phyloP scores from a whole-genome alignment of 2,888 invertebrate species.

The Ypsolopha scabrella region DNA sequence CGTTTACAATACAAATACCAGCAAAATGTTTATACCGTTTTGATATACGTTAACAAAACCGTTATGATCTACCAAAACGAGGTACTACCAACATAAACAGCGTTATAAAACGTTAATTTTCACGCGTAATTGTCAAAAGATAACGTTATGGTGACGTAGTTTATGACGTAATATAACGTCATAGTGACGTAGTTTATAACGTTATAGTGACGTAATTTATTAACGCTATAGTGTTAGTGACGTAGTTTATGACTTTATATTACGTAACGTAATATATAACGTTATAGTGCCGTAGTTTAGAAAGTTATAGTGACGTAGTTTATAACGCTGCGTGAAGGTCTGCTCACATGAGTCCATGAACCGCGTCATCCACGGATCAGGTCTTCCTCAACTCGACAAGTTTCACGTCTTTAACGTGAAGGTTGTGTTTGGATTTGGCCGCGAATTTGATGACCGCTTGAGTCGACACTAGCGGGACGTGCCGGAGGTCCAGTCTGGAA shows the following conservation, averaged over 20 bases:
- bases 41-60: too few relatives aligned
- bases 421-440: conserved; percentile 81
- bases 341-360: background rate
- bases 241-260: background rate
- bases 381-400: conserved; percentile 74
- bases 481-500: conserved; percentile 79
- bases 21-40: too few relatives aligned
- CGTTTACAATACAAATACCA: too few relatives aligned
- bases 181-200: background rate
- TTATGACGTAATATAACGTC: too few relatives aligned
- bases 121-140: background rate
- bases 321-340: background rate
- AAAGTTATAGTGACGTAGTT: background rate
- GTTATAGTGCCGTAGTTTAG: background rate
- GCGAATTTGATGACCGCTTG: conserved; percentile 88
- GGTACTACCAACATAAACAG: too few relatives aligned
- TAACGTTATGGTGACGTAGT: background rate
- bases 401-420: conserved; percentile 84
- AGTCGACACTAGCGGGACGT: conserved; percentile 83
- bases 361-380: conserved; percentile 34
- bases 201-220: background rate
- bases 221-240: background rate
- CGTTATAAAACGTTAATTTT: too few relatives aligned
- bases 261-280: too few relatives aligned
- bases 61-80: too few relatives aligned